Base-by-base conservation (phyloP, 2,797 vertebrate species). In the Myoxocephalus aenaeus region DNA sequence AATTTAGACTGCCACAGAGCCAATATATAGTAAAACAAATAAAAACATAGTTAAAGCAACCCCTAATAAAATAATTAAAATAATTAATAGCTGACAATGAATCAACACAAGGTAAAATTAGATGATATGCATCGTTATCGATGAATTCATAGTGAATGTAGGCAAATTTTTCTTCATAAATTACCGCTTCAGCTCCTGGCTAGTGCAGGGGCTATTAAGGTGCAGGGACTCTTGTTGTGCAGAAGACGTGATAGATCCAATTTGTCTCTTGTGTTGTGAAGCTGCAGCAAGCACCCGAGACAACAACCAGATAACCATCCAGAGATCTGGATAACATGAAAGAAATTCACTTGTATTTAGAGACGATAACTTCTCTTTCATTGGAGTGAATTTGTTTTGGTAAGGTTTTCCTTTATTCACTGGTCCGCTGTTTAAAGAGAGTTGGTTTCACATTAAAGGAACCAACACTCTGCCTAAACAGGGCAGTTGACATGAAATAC, bases 361-460 rank as follows among this genome's bases (percentile, higher is more conserved):
- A 70, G n/a, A 63, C 5, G 17, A 9, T 22, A 42, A 42, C 1
- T 1, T 5, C 2, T 3, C 6, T 44, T 25, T 44, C 12, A 56
- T 73, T 65, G 8, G n/a, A 22, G 44, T 46, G 44, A 46, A 18
- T 18, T 17, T 46, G 44, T 46, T 46, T 18, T 5, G 48, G 8
- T 50, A n/a, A n/a, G 48, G 18, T 50, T 50, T 50, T 50, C 20
- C 18, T 50, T 50, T 11, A 50, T 50, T 50, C 38, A 25, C 22
- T 36, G 36, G n/a, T 44, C 2, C 8, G 1, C 32, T 62, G 59
- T 58, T 10, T 14, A 20, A 48, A 63, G 20, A 20, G 58, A 40
- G 29, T 54, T 44, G 44, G 12, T 74, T 73, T 77, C 32, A 75
- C 67, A 50, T 73, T 64, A 59, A 76, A 77, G 54, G 40, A 69